Percentiles rank a stretch among this genome's conserved stretches.
Conservation (phyloP, 2,113 vertebrate species). For the Eolophus roseicapilla region DNA sequence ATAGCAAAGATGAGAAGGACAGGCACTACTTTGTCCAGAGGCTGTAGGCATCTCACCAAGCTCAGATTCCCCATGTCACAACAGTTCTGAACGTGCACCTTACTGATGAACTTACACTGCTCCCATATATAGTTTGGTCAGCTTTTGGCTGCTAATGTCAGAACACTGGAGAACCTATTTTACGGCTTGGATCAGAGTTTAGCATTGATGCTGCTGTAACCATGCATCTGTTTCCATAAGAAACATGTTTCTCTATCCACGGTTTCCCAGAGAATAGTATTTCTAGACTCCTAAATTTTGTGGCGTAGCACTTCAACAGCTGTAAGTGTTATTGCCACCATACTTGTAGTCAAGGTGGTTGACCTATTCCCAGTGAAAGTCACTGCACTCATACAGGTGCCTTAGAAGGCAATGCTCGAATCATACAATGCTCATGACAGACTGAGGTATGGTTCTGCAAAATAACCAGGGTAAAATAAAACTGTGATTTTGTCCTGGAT, state of each 20-base stretch:
- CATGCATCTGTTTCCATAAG: accelerated
- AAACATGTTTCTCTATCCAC: background rate
- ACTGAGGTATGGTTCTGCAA: background rate
- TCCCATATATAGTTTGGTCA: background rate
- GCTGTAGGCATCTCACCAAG: background rate
- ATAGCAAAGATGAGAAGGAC: background rate
- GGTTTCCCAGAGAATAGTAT: background rate
- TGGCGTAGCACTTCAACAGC: background rate
- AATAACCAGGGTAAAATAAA: background rate
- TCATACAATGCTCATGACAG: background rate
- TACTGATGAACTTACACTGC: background rate
- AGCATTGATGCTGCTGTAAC: background rate
- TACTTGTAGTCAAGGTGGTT: background rate
- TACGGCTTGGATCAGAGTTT: background rate
- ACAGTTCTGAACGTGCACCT: background rate
- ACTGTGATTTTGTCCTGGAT: background rate
- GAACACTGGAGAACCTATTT: background rate
- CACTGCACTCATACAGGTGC: background rate
- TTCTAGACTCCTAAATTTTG: background rate
- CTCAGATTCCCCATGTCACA: background rate
- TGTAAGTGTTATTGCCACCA: background rate
- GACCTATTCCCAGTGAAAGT: background rate
- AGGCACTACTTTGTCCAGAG: background rate
- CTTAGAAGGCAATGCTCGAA: background rate
- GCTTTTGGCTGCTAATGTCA: background rate